A percentile compares a stretch with the other conserved stretches of the same genome.
Evolutionary conservation across 23 tunicate species (phyloP).

Genomic region (Clavelina lepadiformis): DNA sequence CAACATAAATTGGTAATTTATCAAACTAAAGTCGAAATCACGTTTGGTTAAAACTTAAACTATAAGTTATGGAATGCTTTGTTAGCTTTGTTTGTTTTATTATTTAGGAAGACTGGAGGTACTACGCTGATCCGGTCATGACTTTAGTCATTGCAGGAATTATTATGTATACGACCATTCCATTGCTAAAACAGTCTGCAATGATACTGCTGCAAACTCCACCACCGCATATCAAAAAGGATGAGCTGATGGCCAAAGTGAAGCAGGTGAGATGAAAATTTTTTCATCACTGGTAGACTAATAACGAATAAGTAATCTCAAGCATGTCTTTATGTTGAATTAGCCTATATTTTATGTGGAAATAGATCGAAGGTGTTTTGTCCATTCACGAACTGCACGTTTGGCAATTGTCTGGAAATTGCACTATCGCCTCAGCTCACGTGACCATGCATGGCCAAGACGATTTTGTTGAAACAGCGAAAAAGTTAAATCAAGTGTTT

Average conservation of each 20-base stretch:
- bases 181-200: conserved; percentile 44
- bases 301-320: neutral
- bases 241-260: conserved; percentile 17
- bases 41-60: neutral
- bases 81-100: too few species aligned
- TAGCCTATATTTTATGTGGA: too few species aligned
- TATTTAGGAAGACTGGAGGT: conserved; percentile 59
- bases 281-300: neutral
- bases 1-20: too few species aligned
- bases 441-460: conserved; percentile 4
- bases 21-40: neutral
- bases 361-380: conserved; percentile 24
- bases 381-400: conserved; percentile 43
- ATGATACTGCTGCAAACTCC: conserved; percentile 62
- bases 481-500: conserved; percentile 13
- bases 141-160: conserved; percentile 52
- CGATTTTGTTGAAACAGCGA: conserved; percentile 10
- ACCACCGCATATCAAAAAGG: conserved; percentile 33
- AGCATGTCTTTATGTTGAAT: too few species aligned
- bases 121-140: conserved; percentile 72
- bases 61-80: neutral
- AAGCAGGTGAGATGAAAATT: conserved; percentile 21
- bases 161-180: conserved; percentile 46
- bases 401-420: conserved; percentile 33
- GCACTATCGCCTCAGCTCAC: conserved; percentile 28